A percentile compares a stretch with the other conserved stretches of the same genome.
These are phyloP conservation scores for Spilosoma lubricipeda DNA, from an alignment of 2,888 invertebrate species.

Conservation along the genomic window DNA sequence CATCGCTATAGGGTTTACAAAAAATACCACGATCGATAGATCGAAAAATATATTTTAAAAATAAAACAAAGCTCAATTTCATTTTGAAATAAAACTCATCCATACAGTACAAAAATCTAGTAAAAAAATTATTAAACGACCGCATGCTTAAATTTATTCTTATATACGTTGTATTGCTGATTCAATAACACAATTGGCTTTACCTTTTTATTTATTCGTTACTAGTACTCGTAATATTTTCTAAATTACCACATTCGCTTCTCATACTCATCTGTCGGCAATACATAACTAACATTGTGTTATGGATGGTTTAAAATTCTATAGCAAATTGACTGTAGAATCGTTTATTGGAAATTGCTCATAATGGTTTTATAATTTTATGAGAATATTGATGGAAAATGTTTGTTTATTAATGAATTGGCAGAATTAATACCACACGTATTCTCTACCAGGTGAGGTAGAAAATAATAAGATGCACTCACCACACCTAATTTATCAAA, in stretches of 20 bases:
- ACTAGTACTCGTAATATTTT: slow-evolving; percentile 48
- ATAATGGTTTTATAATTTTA: background rate
- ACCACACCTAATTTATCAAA: background rate
- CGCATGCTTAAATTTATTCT: slow-evolving; percentile 54
- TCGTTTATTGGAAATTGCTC: slow-evolving; percentile 16
- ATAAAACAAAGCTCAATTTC: background rate
- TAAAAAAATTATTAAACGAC: slow-evolving; percentile 24
- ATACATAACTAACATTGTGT: slow-evolving; percentile 72
- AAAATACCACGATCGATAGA: no score
- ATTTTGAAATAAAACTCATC: slow-evolving; percentile 47
- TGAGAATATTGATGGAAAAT: no score
- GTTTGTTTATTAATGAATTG: background rate
- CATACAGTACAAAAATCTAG: slow-evolving; percentile 2
- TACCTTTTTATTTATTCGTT: slow-evolving; percentile 50
- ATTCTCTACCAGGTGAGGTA: no score
- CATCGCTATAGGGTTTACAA: no score
- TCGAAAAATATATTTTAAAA: background rate
- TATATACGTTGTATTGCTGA: slow-evolving; percentile 75
- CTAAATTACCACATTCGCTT: slow-evolving; percentile 72
- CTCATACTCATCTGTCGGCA: slow-evolving; percentile 75
- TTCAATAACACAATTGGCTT: slow-evolving; percentile 76
- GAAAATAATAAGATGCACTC: no score
- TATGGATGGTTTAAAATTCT: slow-evolving; percentile 48
- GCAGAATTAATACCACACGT: no score
- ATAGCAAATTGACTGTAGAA: background rate